Evolutionary conservation across 2,113 vertebrate genomes (phyloP).

Genomic region (Ophthalmolycus amberensis): DNA sequence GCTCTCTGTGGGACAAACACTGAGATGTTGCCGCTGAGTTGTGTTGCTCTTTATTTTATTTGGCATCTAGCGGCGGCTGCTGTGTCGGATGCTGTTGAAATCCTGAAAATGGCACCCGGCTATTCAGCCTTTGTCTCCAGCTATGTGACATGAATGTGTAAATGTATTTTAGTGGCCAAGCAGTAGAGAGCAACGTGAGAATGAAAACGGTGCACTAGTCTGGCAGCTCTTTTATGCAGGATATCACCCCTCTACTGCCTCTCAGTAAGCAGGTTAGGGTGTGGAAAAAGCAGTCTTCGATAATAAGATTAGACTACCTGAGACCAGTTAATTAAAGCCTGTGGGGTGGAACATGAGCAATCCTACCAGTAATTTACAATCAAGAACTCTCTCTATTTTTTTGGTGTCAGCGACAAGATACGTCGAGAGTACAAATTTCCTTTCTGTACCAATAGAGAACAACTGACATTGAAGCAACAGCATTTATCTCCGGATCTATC

Average conservation of each 20-base stretch:
- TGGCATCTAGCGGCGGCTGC: slow-evolving; percentile 47
- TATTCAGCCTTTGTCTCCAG: slow-evolving; percentile 51
- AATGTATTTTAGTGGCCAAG: slow-evolving; percentile 20
- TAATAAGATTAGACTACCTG: slow-evolving; percentile 76
- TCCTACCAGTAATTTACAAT: slow-evolving; percentile 70
- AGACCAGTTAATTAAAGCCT: slow-evolving; percentile 79
- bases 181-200: slow-evolving; percentile 15
- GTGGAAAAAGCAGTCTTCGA: slow-evolving; percentile 47
- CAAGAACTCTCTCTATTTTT: slow-evolving; percentile 37
- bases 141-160: slow-evolving; percentile 36
- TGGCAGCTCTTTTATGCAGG: slow-evolving; percentile 25
- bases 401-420: slow-evolving; percentile 34
- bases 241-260: slow-evolving; percentile 6
- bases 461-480: slow-evolving; percentile 53
- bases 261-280: slow-evolving; percentile 52
- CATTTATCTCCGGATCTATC: slow-evolving; percentile 59
- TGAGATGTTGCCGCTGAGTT: slow-evolving; percentile 56
- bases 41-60: slow-evolving; percentile 59
- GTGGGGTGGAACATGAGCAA: slow-evolving; percentile 77
- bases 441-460: slow-evolving; percentile 38
- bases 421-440: slow-evolving; percentile 46
- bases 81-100: slow-evolving; percentile 39
- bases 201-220: slow-evolving; percentile 17
- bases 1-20: slow-evolving; percentile 71
- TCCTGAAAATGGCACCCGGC: slow-evolving; percentile 44